Evolutionary conservation across 2,113 vertebrate species (phyloP).

Genomic region (Oncorhynchus masou): DNA sequence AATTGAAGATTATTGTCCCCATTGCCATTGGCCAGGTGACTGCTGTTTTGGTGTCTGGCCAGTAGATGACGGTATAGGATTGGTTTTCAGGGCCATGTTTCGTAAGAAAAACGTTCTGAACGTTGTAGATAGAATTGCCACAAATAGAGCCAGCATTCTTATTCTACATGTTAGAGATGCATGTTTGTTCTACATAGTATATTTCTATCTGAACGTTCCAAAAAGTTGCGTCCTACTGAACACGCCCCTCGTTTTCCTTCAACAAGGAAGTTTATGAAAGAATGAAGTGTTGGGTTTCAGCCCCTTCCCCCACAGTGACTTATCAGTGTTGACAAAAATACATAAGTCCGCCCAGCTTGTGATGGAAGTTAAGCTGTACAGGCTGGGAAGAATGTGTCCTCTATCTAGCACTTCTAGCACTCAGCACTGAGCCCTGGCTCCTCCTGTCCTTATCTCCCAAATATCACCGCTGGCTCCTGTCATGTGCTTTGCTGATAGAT

Average conservation of each 20-base stretch:
- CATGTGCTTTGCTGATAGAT: constrained; percentile 24
- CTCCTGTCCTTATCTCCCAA: not conserved
- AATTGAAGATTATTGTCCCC: too few relatives aligned
- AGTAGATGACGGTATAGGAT: constrained; percentile 53
- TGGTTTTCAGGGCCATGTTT: not conserved
- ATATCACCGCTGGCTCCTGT: constrained; percentile 14
- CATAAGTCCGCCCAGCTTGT: too few relatives aligned
- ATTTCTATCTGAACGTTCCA: too few relatives aligned
- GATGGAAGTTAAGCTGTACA: too few relatives aligned
- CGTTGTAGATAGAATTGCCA: too few relatives aligned
- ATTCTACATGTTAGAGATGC: too few relatives aligned
- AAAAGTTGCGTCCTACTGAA: too few relatives aligned
- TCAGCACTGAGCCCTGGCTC: too few relatives aligned
- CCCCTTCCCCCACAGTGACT: not conserved
- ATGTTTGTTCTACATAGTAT: too few relatives aligned
- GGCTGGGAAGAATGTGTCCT: not conserved
- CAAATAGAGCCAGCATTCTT: too few relatives aligned
- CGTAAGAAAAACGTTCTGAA: not conserved
- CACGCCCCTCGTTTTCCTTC: not conserved
- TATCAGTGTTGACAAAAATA: constrained; percentile 55
- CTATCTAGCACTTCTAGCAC: not conserved
- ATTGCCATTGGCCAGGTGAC: too few relatives aligned
- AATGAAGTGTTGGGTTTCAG: constrained; percentile 33
- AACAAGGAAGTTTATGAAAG: not conserved
- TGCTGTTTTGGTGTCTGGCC: constrained; percentile 32